These are phyloP conservation scores for Petrosia ficiformis DNA, from an alignment of 37 sponge, comb jelly and placozoan species.

Conservation along the genomic window DNA sequence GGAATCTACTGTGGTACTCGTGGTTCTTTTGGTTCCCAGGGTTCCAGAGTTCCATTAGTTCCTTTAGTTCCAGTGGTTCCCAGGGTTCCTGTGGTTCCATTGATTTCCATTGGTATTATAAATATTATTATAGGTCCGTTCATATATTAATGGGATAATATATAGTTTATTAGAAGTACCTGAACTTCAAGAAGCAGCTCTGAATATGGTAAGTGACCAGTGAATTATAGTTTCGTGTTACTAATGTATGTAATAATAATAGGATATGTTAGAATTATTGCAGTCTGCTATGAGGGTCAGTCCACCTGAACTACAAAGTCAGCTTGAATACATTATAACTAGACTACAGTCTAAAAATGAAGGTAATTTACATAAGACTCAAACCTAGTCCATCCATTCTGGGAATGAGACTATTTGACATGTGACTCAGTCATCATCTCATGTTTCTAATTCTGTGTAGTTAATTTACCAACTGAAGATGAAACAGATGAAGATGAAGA, in stretches of 20 bases:
- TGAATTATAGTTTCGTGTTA: neutral
- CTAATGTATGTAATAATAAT: neutral
- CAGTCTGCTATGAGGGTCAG: slow-evolving; percentile 35
- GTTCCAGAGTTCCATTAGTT: too few relatives aligned
- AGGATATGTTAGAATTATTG: slow-evolving; percentile 69
- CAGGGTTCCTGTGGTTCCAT: too few relatives aligned
- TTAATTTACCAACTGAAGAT: slow-evolving; percentile 19
- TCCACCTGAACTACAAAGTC: slow-evolving; percentile 58
- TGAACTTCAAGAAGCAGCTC: slow-evolving; percentile 45
- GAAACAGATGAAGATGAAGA: slow-evolving; percentile 58
- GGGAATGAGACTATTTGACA: neutral
- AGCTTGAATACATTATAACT: slow-evolving; percentile 62
- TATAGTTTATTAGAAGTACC: slow-evolving; percentile 68
- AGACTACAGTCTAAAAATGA: slow-evolving; percentile 34
- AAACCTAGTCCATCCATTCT: neutral
- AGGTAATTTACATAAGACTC: neutral
- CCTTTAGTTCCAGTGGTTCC: too few relatives aligned
- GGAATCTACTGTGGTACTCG: too few relatives aligned
- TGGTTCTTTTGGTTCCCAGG: too few relatives aligned
- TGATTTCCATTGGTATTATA: too few relatives aligned
- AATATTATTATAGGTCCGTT: slow-evolving; percentile 51
- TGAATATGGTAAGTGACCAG: slow-evolving; percentile 38
- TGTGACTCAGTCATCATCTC: neutral
- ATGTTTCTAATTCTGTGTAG: too few relatives aligned
- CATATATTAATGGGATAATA: slow-evolving; percentile 80